Evolutionary conservation across 2,888 invertebrate species (phyloP).

Genomic region (Chorisops tibialis): DNA sequence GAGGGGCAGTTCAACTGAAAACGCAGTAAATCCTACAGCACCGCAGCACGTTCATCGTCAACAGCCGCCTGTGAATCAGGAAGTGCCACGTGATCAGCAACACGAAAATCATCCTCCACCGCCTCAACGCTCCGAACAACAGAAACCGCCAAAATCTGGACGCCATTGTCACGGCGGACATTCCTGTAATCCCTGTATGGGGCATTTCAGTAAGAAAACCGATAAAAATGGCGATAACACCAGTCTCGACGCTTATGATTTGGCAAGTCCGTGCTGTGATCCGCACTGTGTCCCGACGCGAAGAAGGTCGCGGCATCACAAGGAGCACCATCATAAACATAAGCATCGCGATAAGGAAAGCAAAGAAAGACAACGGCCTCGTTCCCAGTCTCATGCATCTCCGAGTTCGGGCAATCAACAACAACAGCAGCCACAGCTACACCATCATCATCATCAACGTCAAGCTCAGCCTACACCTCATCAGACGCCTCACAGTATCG

Average conservation of each 20-base stretch:
- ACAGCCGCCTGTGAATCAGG: conserved; percentile 39
- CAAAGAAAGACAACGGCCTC: conserved; percentile 44
- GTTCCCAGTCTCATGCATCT: conserved; percentile 44
- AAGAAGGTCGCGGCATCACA: conserved; percentile 56
- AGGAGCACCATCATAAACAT: conserved; percentile 62
- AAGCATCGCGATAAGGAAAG: conserved; percentile 56
- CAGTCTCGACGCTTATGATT: conserved; percentile 80
- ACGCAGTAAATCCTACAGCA: conserved; percentile 49
- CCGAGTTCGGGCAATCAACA: conserved; percentile 38
- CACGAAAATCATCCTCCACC: conserved; percentile 47
- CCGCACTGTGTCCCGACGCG: conserved; percentile 77
- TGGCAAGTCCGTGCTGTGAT: conserved; percentile 83
- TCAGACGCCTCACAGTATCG: conserved; percentile 21
- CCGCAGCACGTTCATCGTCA: conserved; percentile 37
- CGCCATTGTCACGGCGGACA: conserved; percentile 54
- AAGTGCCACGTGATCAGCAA: conserved; percentile 41
- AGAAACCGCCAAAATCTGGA: conserved; percentile 43
- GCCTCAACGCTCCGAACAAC: conserved; percentile 39
- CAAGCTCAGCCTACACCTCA: conserved; percentile 53
- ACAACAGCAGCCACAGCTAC: conserved; percentile 40
- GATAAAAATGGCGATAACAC: conserved; percentile 66
- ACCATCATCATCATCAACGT: conserved; percentile 38
- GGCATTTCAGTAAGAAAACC: conserved; percentile 53
- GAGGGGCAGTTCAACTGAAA: conserved; percentile 54
- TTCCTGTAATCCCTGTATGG: conserved; percentile 70